Conservation (phyloP, 2,113 vertebrate species). For the Climacteris rufus region DNA sequence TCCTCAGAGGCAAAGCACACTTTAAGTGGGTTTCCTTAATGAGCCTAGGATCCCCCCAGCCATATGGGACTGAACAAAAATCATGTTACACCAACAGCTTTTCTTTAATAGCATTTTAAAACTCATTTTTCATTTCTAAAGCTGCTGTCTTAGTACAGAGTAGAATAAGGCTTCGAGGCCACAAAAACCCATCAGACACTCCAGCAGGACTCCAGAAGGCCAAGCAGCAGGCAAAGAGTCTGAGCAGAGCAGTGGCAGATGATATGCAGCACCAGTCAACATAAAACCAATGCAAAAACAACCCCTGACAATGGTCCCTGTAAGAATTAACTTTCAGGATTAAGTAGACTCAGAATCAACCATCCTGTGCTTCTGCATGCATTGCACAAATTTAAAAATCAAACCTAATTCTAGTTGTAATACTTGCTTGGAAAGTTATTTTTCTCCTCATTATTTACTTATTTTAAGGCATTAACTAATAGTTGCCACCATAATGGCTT, state of each 20-base stretch:
- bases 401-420: neutral
- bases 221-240: neutral
- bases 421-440: neutral
- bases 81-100: neutral
- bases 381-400: neutral
- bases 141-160: neutral
- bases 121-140: neutral
- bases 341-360: neutral
- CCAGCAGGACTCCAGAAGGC: neutral
- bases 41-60: neutral
- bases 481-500: accelerated
- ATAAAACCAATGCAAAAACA: neutral
- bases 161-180: neutral
- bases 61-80: neutral
- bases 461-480: neutral
- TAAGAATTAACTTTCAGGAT: neutral
- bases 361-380: neutral
- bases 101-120: neutral
- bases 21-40: neutral
- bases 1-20: neutral
- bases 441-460: neutral
- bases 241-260: neutral
- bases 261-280: neutral
- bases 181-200: neutral
- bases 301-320: neutral